These are phyloP conservation scores for Fistularia commersonii DNA, from an alignment of 2,797 vertebrate species.

Conservation along the genomic window DNA sequence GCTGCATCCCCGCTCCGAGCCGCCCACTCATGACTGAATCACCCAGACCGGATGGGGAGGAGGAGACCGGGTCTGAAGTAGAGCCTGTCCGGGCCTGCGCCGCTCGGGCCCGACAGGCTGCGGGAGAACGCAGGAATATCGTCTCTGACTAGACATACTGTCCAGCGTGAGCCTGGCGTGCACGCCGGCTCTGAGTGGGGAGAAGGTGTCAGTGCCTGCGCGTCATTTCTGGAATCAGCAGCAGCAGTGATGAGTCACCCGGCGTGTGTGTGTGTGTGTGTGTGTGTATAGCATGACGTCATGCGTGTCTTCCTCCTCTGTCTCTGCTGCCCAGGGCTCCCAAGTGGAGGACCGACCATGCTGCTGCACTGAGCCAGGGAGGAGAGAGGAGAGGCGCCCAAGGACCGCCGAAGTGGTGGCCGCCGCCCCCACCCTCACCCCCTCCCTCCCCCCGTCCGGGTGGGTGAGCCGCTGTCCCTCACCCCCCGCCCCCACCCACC, in stretches of 20 bases:
- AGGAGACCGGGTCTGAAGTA: too few relatives aligned
- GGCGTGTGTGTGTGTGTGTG: conserved; percentile 40
- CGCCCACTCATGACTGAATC: too few relatives aligned
- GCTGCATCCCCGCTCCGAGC: too few relatives aligned
- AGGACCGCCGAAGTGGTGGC: conserved; percentile 59
- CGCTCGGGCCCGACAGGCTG: too few relatives aligned
- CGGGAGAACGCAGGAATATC: not conserved
- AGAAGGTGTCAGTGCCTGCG: too few relatives aligned
- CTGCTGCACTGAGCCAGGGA: conserved; percentile 64
- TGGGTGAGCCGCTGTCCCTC: too few relatives aligned
- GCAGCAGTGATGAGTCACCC: conserved; percentile 64
- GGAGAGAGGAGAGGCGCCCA: conserved; percentile 47
- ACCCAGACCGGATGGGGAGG: too few relatives aligned
- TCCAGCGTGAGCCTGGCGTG: conserved; percentile 19
- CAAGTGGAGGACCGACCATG: conserved; percentile 65
- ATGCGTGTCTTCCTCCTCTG: conserved; percentile 67
- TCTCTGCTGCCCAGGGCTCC: conserved; percentile 60
- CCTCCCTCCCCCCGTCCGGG: not conserved
- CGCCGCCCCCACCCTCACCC: conserved; percentile 29
- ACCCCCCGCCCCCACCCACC: too few relatives aligned
- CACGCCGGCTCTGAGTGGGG: conserved; percentile 46
- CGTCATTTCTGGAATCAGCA: too few relatives aligned
- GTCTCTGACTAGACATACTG: conserved; percentile 1
- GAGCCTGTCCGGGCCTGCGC: too few relatives aligned
- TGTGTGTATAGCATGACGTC: conserved; percentile 54